Base-by-base conservation (phyloP, 30 jellyfish, hydroid and myxozoan genomes). In the Aurelia aurita region DNA sequence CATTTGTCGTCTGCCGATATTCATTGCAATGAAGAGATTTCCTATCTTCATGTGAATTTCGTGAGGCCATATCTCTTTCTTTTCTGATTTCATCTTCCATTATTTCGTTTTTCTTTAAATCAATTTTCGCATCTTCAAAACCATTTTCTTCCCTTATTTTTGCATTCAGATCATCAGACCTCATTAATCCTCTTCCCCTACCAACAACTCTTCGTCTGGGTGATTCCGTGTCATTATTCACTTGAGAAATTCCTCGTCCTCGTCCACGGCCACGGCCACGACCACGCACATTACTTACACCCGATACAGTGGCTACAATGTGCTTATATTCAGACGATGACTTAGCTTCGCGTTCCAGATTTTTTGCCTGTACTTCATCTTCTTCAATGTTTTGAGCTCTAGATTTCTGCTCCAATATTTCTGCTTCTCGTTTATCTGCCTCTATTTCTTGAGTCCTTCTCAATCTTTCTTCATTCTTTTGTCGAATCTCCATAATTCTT, bases 231-330 rank as follows among this genome's bases (percentile, higher is more conserved):
- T 39, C 12, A 5, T 19, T 32, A 32, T 61, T 61, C 20, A 22
- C 73, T n/a, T 3, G 73, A 14, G 20, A 47, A n/a, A 69, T 32
- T 23, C 47, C 85, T 0, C 69, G 67, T 9, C 69, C 67, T 2
- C 85, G 85, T 21, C 72, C 85, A 23, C 85, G 85, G 16, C 85
- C 85, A 53, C 85, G 72, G 21, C 72, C 72, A 27, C 85, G 85
- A 1, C 11, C 74, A 34, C 82, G 82, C 14, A 23, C 85, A 29
- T 31, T 39, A 39, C 15, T 39, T 39, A 39, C 15, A 39, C 51
- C 15, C 51, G 51, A 39, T 4, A 39, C 16, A 1, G 51, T 15
- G 5, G 5, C 5, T 9, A 39, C 14, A 39, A 39, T 39, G 0
- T 39, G 51, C 7, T 39, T 14, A 39, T 39, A 14, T 39, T 5